A percentile compares a stretch with the other conserved stretches of the same genome.
Conservation (phyloP, 2,113 vertebrate genomes). For the Clupea harengus region DNA sequence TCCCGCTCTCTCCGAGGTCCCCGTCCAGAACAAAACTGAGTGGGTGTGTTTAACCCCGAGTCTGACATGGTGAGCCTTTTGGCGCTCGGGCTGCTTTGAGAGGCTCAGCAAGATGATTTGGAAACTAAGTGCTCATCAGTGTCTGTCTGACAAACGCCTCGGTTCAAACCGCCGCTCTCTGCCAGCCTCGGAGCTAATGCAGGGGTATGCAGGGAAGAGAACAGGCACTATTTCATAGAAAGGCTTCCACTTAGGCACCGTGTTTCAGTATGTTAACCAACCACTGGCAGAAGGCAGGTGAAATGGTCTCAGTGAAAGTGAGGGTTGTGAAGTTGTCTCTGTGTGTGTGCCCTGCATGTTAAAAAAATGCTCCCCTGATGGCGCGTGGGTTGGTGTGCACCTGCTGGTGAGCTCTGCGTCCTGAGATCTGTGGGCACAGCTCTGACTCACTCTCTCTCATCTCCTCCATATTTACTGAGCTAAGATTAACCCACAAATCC, state of each 20-base stretch:
- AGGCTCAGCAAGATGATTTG: background rate
- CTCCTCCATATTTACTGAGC: background rate
- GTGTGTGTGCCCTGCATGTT: too few species aligned
- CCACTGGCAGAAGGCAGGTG: too few species aligned
- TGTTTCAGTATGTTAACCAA: too few species aligned
- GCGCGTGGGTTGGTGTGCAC: background rate
- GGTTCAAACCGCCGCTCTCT: background rate
- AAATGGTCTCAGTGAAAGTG: background rate
- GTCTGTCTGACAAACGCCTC: background rate
- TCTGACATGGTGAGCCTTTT: background rate
- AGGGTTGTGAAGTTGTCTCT: background rate
- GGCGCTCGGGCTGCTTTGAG: background rate
- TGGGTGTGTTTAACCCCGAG: background rate
- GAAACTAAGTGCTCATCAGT: constrained; percentile 1
- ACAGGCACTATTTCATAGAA: background rate
- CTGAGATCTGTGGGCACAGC: background rate
- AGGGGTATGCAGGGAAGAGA: background rate
- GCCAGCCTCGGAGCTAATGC: background rate
- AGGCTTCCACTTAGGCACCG: background rate
- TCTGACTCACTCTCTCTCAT: background rate
- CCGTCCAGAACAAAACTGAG: background rate
- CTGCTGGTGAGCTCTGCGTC: background rate
- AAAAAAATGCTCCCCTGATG: background rate
- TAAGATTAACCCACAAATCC: background rate
- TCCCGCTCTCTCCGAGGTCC: background rate